Percentiles rank a stretch among this genome's conserved stretches.
Evolutionary conservation across 2,797 vertebrate genomes (phyloP).

Genomic region (Lates japonicus): DNA sequence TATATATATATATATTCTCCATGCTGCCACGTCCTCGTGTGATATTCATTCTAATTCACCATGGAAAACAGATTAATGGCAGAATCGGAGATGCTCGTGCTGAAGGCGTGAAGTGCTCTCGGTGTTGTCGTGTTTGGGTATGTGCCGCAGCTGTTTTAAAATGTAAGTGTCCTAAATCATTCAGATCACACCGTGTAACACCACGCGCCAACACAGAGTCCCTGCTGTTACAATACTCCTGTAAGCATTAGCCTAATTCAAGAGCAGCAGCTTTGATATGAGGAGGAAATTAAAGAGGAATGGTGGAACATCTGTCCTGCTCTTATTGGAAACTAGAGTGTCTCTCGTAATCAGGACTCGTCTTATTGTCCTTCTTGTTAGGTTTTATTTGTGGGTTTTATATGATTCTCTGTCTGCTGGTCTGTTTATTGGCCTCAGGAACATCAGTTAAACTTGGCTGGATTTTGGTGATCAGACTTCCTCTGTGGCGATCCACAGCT

Average conservation of each 20-base stretch:
- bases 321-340: conserved; percentile 6
- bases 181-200: conserved; percentile 51
- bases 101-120: conserved; percentile 32
- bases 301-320: conserved; percentile 35
- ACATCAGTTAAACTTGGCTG: background rate
- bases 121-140: conserved; percentile 25
- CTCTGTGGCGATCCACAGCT: background rate
- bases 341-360: background rate
- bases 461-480: background rate
- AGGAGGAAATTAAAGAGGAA: conserved; percentile 34
- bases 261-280: conserved; percentile 28
- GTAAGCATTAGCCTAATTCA: conserved; percentile 33
- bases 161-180: conserved; percentile 63
- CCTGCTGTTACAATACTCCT: conserved; percentile 34
- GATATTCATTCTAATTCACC: conserved; percentile 48
- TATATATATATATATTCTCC: conserved; percentile 39
- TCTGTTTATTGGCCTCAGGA: conserved; percentile 7
- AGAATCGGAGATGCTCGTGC: conserved; percentile 20
- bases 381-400: conserved; percentile 15
- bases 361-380: background rate
- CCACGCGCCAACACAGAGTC: conserved; percentile 26
- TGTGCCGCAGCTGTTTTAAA: conserved; percentile 61
- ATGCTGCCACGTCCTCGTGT: conserved; percentile 40
- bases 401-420: background rate
- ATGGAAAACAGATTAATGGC: conserved; percentile 61